phyloP scores from a whole-genome alignment of 2,113 vertebrate genomes.

The Phalacrocorax aristotelis region DNA sequence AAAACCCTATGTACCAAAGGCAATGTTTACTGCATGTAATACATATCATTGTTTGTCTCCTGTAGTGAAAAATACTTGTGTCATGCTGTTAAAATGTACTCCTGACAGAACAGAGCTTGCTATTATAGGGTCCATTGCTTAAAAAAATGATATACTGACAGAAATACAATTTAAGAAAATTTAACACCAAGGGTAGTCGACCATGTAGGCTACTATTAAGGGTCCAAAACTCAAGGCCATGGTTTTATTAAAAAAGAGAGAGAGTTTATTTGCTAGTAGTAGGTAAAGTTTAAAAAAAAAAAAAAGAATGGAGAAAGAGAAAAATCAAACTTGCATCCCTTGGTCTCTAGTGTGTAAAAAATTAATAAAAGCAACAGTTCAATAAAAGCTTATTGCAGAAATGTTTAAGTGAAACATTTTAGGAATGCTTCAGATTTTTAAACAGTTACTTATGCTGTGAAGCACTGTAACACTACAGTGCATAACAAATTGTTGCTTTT shows the following conservation, averaged over 20 bases:
- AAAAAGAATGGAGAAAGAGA: not conserved
- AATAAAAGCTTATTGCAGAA: slow-evolving; percentile 72
- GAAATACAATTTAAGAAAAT: slow-evolving; percentile 86
- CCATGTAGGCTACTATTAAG: slow-evolving; percentile 80
- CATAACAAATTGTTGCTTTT: slow-evolving; percentile 60
- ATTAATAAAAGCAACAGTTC: slow-evolving; percentile 74
- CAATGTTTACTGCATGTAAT: slow-evolving; percentile 82
- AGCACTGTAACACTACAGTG: slow-evolving; percentile 10
- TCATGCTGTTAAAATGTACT: slow-evolving; percentile 82
- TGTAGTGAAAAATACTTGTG: slow-evolving; percentile 83
- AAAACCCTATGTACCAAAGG: slow-evolving; percentile 76
- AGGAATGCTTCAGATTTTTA: slow-evolving; percentile 68
- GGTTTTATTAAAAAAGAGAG: slow-evolving; percentile 74
- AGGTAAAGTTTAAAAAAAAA: slow-evolving; percentile 59
- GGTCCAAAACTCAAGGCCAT: slow-evolving; percentile 79
- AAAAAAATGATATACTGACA: slow-evolving; percentile 83
- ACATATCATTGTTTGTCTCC: slow-evolving; percentile 85
- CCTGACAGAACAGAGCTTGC: slow-evolving; percentile 79
- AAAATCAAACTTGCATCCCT: slow-evolving; percentile 40
- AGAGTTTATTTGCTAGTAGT: slow-evolving; percentile 69
- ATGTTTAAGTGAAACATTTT: slow-evolving; percentile 73
- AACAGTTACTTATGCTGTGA: slow-evolving; percentile 57
- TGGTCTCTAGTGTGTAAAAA: slow-evolving; percentile 62
- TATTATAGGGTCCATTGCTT: slow-evolving; percentile 82
- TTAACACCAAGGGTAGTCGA: slow-evolving; percentile 80